Evolutionary conservation across 2,113 vertebrate species (phyloP).

Genomic region (Pavo muticus): DNA sequence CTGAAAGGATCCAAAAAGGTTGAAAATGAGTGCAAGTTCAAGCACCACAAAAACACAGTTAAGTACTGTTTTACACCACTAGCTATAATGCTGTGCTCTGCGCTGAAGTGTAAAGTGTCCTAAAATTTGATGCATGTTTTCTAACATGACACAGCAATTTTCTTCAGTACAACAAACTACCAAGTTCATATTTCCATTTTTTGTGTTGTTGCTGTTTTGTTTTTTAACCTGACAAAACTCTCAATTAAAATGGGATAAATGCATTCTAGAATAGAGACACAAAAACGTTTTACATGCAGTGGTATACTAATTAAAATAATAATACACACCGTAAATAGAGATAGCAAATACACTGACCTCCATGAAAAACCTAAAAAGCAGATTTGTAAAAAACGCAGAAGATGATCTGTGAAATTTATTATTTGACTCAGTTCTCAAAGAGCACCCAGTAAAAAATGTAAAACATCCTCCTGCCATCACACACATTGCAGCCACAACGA

Average conservation of each 20-base stretch:
- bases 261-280: not conserved
- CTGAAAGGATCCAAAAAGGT: slow-evolving; percentile 79
- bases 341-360: not conserved
- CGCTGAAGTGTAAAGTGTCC: not conserved
- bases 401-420: not conserved
- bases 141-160: not conserved
- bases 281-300: not conserved
- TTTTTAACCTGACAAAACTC: not conserved
- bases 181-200: not conserved
- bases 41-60: not conserved
- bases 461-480: not conserved
- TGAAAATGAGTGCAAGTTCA: slow-evolving; percentile 50
- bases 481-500: not conserved
- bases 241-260: not conserved
- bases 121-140: not conserved
- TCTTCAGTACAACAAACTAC: not conserved
- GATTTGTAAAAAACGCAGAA: not conserved
- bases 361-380: not conserved
- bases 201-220: not conserved
- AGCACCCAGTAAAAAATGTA: not conserved
- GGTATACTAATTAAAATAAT: not conserved
- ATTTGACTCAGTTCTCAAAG: not conserved
- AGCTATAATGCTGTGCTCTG: not conserved
- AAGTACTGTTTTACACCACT: not conserved
- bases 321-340: not conserved